These are phyloP conservation scores for Anabas testudineus DNA, from an alignment of 2,797 vertebrate genomes.

Conservation along the genomic window DNA sequence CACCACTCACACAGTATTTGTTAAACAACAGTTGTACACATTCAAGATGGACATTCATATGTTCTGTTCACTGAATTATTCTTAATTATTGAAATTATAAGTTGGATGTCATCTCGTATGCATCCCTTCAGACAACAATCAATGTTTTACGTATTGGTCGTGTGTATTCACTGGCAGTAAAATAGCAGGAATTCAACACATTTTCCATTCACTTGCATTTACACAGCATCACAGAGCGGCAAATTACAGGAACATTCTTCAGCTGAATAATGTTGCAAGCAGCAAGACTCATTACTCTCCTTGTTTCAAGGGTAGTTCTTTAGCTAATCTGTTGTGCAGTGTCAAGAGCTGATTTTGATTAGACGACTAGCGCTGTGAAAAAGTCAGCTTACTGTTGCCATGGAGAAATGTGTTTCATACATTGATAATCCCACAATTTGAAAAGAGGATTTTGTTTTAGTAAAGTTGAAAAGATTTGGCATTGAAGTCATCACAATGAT, in stretches of 20 bases:
- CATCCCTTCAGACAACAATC: slow-evolving; percentile 1
- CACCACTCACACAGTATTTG: too few species aligned
- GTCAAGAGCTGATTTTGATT: slow-evolving; percentile 61
- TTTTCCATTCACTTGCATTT: slow-evolving; percentile 44
- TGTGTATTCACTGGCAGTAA: slow-evolving; percentile 11
- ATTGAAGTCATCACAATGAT: slow-evolving; percentile 32
- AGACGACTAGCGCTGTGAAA: slow-evolving; percentile 28
- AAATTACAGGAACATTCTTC: slow-evolving; percentile 53
- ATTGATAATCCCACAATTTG: slow-evolving; percentile 30
- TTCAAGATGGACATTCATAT: too few species aligned
- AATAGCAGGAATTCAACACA: slow-evolving; percentile 10
- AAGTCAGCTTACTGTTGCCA: slow-evolving; percentile 49
- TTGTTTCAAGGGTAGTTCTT: slow-evolving; percentile 59
- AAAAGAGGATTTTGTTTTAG: slow-evolving; percentile 17
- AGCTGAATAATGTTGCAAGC: slow-evolving; percentile 41
- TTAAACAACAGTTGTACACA: too few species aligned
- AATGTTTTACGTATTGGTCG: slow-evolving; percentile 1
- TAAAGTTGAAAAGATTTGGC: slow-evolving; percentile 16
- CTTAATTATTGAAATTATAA: too few species aligned
- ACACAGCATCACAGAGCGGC: slow-evolving; percentile 30
- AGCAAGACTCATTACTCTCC: slow-evolving; percentile 53
- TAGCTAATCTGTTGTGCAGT: slow-evolving; percentile 53
- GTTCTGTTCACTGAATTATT: background rate
- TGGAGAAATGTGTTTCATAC: slow-evolving; percentile 43
- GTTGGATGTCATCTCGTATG: too few species aligned